Conservation (phyloP, 1,140 invertebrate genomes). For the Trinorchestia longiramus region DNA sequence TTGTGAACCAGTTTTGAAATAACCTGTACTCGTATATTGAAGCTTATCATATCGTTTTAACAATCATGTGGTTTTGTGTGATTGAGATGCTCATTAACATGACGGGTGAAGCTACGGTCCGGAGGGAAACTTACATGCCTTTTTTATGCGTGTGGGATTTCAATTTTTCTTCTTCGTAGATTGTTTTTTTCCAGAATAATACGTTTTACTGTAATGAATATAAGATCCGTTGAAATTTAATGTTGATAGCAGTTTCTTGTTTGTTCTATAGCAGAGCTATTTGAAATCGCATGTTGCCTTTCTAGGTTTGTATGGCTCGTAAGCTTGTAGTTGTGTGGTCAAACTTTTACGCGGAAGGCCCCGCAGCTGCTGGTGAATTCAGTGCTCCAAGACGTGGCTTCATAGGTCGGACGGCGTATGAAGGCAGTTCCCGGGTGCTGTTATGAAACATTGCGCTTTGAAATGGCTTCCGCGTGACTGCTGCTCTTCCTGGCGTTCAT, state of each 20-base stretch:
- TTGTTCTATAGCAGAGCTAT: neutral
- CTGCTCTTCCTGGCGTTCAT: neutral
- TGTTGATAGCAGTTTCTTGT: neutral
- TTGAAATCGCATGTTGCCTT: neutral
- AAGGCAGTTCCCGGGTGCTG: neutral
- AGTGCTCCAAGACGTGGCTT: neutral
- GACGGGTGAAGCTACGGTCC: no score
- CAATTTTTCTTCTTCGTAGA: no score
- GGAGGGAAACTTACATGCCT: no score
- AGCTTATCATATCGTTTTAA: no score
- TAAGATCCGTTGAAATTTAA: neutral
- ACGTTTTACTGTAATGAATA: neutral
- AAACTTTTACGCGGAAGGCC: neutral
- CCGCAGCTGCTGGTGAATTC: neutral
- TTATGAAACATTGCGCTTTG: slow-evolving; percentile 12
- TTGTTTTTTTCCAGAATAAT: no score
- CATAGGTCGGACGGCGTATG: neutral
- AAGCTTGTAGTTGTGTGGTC: neutral
- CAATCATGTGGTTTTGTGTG: no score
- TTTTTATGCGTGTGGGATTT: no score
- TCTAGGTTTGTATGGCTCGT: neutral
- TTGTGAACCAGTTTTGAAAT: no score
- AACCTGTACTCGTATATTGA: no score
- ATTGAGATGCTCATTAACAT: no score
- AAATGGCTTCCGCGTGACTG: slow-evolving; percentile 4